Evolutionary conservation across 2,797 vertebrate species (phyloP).

Genomic region (Galagoides demidoff): DNA sequence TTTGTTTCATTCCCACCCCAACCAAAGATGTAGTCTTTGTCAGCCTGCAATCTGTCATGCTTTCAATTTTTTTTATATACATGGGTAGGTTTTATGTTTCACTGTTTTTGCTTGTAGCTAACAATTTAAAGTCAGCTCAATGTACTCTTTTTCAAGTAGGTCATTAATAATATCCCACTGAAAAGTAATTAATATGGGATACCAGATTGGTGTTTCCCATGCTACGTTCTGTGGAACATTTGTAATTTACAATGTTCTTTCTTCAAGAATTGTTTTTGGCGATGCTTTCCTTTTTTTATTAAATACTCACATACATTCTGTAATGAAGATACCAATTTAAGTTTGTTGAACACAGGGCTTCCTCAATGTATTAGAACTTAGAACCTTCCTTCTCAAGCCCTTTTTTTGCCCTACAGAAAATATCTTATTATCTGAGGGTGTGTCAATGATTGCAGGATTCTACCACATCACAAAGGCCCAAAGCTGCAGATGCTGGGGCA

Average conservation of each 20-base stretch:
- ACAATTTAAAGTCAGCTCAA: not conserved
- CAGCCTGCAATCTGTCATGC: not conserved
- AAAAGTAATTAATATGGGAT: not conserved
- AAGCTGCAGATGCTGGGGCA: no score
- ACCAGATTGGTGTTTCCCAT: not conserved
- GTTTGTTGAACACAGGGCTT: not conserved
- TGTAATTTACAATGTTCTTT: not conserved
- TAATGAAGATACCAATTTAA: not conserved
- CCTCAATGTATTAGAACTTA: not conserved
- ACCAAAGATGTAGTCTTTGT: not conserved
- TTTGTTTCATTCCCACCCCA: not conserved
- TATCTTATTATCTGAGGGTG: no score
- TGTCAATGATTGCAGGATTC: not conserved
- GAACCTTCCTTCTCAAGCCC: not conserved
- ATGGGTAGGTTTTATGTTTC: not conserved
- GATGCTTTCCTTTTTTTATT: not conserved
- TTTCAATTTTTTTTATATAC: not conserved
- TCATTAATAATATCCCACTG: not conserved
- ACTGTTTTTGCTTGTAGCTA: not conserved
- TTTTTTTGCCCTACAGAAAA: not conserved
- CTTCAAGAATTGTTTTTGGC: constrained; percentile 22
- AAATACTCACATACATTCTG: not conserved
- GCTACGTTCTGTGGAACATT: not conserved
- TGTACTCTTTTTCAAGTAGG: not conserved
- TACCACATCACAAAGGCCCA: no score